Percentiles rank a stretch among this genome's conserved stretches.
phyloP scores from a whole-genome alignment of 2,888 invertebrate species.

The Mythimna ferrago region DNA sequence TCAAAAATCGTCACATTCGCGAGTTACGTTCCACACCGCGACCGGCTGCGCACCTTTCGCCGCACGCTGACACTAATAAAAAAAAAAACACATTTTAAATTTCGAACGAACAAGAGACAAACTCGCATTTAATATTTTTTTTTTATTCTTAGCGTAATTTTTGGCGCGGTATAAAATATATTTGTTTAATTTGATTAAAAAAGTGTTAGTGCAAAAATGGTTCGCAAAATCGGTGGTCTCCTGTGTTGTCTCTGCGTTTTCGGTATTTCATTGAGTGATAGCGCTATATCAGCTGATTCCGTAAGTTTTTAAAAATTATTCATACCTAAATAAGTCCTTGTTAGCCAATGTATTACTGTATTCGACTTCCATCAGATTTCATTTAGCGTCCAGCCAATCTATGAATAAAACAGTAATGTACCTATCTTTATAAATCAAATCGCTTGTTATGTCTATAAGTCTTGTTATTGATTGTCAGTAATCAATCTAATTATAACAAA shows the following conservation, averaged over 20 bases:
- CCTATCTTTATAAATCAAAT: conserved; percentile 10
- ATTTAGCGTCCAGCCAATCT: not conserved
- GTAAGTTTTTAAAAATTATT: conserved; percentile 74
- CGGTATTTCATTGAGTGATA: conserved; percentile 84
- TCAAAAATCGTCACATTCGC: conserved; percentile 87
- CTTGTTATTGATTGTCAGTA: conserved; percentile 20
- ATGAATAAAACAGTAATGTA: not conserved
- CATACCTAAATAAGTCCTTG: not conserved
- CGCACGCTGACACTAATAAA: conserved; percentile 68
- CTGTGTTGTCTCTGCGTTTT: conserved; percentile 86
- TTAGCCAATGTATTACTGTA: not conserved
- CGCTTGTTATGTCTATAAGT: too few species aligned
- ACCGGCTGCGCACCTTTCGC: conserved; percentile 85
- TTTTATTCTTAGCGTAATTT: not conserved
- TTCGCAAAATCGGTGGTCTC: conserved; percentile 85
- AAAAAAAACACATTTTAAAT: conserved; percentile 54
- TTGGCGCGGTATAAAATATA: conserved; percentile 16
- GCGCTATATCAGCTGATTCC: conserved; percentile 85
- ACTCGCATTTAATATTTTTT: conserved; percentile 19
- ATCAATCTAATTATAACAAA: conserved; percentile 24
- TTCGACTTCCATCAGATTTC: not conserved
- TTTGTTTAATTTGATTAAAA: conserved; percentile 32
- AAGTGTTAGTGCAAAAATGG: conserved; percentile 77
- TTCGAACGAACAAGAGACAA: conserved; percentile 48
- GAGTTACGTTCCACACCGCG: conserved; percentile 80